phyloP scores from a whole-genome alignment of 2,797 vertebrate species.

The Eleutherodactylus coqui region DNA sequence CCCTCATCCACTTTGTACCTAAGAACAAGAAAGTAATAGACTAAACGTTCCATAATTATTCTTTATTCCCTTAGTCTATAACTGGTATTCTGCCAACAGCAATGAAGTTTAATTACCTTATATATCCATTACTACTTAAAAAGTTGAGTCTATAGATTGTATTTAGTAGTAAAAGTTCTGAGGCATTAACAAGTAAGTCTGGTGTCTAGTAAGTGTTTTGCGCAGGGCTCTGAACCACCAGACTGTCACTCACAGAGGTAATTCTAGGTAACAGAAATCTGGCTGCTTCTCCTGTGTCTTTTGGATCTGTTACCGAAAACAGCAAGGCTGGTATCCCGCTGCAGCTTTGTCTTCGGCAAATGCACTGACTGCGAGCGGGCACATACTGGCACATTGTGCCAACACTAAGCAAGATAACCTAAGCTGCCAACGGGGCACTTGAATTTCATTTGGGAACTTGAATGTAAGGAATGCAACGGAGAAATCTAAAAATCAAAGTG shows the following conservation, averaged over 20 bases:
- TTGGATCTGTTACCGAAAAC: constrained; percentile 29
- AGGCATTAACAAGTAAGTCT: background rate
- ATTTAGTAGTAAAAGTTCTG: no score
- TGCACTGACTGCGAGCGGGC: background rate
- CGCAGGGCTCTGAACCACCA: background rate
- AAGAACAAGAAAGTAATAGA: no score
- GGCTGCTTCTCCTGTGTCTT: constrained; percentile 12
- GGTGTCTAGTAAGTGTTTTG: background rate
- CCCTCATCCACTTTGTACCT: no score
- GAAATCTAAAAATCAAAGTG: background rate
- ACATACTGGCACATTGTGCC: background rate
- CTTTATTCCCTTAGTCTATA: background rate
- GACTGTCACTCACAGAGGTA: constrained; percentile 30
- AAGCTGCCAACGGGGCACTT: constrained; percentile 12
- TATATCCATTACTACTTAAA: no score
- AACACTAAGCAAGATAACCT: background rate
- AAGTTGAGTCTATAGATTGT: no score
- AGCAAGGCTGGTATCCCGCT: constrained; percentile 1
- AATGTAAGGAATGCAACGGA: background rate
- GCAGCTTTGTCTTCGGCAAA: constrained; percentile 20
- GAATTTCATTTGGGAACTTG: background rate
- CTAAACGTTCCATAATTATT: no score
- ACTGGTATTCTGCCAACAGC: background rate
- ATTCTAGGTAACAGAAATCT: constrained; percentile 47
- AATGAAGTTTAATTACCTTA: background rate